phyloP scores from a whole-genome alignment of 2,113 vertebrate genomes.

The Erinaceus europaeus region DNA sequence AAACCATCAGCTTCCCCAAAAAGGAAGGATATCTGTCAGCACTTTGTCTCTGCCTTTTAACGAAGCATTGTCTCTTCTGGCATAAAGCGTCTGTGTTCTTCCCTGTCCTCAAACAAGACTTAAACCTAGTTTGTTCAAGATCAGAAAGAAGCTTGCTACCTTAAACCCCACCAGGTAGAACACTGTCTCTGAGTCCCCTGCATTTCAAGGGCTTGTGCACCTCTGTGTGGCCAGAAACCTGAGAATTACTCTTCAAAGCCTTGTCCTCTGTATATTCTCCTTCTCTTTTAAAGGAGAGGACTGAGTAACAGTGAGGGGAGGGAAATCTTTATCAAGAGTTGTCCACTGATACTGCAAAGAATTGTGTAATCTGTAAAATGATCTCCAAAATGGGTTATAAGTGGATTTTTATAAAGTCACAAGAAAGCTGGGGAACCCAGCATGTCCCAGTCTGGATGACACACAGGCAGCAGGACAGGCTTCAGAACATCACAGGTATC shows the following conservation, averaged over 20 bases:
- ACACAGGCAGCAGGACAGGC: rapidly evolving
- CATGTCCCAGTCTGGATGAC: rapidly evolving
- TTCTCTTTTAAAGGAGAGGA: slow-evolving; percentile 15
- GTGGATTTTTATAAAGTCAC: background rate
- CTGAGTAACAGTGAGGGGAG: background rate
- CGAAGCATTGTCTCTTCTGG: slow-evolving; percentile 52
- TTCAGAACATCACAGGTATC: background rate
- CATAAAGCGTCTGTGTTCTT: slow-evolving; percentile 35
- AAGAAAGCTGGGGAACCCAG: background rate
- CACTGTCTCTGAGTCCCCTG: background rate
- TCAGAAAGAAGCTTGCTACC: background rate
- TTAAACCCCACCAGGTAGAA: background rate
- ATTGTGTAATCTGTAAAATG: background rate
- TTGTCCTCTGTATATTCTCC: background rate
- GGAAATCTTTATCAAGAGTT: background rate
- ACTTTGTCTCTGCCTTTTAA: slow-evolving; percentile 63
- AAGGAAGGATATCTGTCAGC: background rate
- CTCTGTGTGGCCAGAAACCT: background rate
- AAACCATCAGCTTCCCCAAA: slow-evolving; percentile 25
- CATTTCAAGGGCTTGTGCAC: background rate
- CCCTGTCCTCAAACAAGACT: slow-evolving; percentile 45
- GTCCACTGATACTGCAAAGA: background rate
- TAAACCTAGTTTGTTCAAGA: background rate
- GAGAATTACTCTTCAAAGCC: background rate
- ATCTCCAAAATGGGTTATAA: background rate